Base-by-base conservation (phyloP, 2,113 vertebrate genomes). In the Halichoeres trimaculatus region DNA sequence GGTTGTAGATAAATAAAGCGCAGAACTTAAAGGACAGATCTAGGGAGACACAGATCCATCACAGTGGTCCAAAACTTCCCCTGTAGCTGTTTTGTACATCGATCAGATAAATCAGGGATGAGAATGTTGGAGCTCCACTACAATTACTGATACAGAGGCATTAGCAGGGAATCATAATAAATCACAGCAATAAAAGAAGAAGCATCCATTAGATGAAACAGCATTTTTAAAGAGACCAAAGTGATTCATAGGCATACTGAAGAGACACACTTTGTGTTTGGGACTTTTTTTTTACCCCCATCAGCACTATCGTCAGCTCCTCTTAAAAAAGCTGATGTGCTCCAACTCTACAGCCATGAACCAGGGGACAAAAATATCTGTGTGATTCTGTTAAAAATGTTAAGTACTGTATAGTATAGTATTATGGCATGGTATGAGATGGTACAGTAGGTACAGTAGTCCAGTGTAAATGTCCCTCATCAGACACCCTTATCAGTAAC, bases 171-270 rank as follows among this genome's bases (percentile, higher is more conserved):
- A 50, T 77, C 24, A 51, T 43, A 26, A 73, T 3, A 45, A 24
- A 69, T n/a, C 16, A 16, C 40, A 30, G 54, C 2, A 35, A 43
- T 2, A 74, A 74, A 53, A 6, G 6, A 62, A 64, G 47, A 70
- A 16, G 35, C 17, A 50, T 30, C 54, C 63, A 60, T 30, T 61
- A 57, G 57, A 45, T 58, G 20, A 14, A 41, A 61, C 68, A 53
- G 38, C 12, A n/a, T 50, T 61, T 68, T 26, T 53, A 36, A 60
- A 30, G 64, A 61, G 30, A 45, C 30, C 26, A 45, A 50, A 51
- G 68, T 45, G 56, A 76, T 63, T 58, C 22, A 68, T 66, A 47
- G 38, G 24, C 1, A 7, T 45, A 56, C 67, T 30, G 35, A 22
- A 13, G 36, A 4, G 53, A 41, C 36, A 58, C 14, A 41, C 34